Evolutionary conservation across 2,888 invertebrate genomes (phyloP).

Genomic region (Aphodius granarius): DNA sequence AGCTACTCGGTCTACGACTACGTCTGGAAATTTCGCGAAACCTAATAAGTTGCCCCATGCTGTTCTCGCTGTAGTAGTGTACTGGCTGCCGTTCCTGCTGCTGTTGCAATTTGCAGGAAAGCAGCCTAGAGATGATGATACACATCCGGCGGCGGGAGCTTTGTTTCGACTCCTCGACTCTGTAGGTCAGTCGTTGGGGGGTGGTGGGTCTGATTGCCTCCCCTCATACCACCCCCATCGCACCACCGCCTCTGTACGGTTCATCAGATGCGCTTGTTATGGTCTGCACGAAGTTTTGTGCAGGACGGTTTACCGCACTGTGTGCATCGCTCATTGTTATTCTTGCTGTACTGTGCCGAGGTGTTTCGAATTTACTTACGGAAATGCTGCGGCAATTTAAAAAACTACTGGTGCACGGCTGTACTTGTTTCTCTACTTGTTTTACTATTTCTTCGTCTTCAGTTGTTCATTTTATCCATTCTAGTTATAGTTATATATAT

Average conservation of each 20-base stretch:
- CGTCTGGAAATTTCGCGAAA: constrained; percentile 1
- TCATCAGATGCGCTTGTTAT: constrained; percentile 15
- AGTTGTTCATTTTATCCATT: too few relatives aligned
- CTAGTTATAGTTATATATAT: too few relatives aligned
- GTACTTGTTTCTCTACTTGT: too few relatives aligned
- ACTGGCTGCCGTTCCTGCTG: too few relatives aligned
- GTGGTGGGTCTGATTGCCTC: background rate
- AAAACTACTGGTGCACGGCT: too few relatives aligned
- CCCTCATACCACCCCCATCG: background rate
- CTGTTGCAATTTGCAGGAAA: constrained; percentile 3
- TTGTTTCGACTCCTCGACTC: constrained; percentile 5
- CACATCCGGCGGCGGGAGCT: constrained; percentile 11
- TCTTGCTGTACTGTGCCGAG: background rate
- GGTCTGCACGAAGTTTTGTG: constrained; percentile 9
- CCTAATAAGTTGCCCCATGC: constrained; percentile 11
- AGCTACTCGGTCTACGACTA: background rate
- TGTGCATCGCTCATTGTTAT: background rate
- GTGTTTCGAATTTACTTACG: background rate
- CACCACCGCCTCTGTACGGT: background rate
- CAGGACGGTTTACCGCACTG: constrained; percentile 4
- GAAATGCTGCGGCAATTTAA: constrained; percentile 1
- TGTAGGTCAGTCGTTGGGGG: background rate
- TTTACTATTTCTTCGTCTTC: too few relatives aligned
- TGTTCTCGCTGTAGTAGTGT: too few relatives aligned
- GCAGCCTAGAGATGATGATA: constrained; percentile 9